Base-by-base conservation (phyloP, 2,888 invertebrate genomes). In the Agriopis marginaria region DNA sequence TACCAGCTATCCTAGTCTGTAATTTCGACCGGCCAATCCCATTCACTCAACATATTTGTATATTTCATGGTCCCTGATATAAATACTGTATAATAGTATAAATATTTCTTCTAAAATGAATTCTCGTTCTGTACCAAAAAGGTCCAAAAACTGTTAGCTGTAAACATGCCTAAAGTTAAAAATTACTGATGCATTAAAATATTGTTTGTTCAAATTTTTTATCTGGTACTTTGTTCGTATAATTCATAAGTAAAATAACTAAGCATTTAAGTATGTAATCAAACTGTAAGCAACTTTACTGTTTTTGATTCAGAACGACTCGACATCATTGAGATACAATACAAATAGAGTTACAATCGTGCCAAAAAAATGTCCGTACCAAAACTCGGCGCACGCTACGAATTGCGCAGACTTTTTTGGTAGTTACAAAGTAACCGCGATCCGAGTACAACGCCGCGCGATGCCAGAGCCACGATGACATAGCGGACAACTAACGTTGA, bases 11-110 rank as follows among this genome's bases (percentile, higher is more conserved):
- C 3, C 32, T 32, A 32, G 32, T 3, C 32, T 32, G 32, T 32
- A 32, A 32, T 5, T 32, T 32, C 5, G 32, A 32, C 32, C 32
- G 32, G 32, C 32, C 32, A 32, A 5, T 32, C 32, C 32, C 32
- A 32, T 71, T 73, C 75, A 77, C 64, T 74, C 71, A 74, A 65
- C 65, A 71, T 73, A 68, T 77, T 75, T 74, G 77, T 78, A 76
- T 75, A 78, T 76, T 75, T 75, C 70, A 70, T 86, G 86, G 86
- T 86, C 86, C 86, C 86, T 70, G 79, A 75, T 78, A 74, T 69
- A 75, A 80, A 84, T 83, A 83, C 79, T 82, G 81, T 78, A 78
- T 73, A 79, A 62, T 55, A 68, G 32, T 51, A 58, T 64, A 42
- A 10, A 9, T 9, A 51, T 51, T 56, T 69, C 23, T 76, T 75